Conservation (phyloP, 1,140 invertebrate species). For the Drosophila elegans region DNA sequence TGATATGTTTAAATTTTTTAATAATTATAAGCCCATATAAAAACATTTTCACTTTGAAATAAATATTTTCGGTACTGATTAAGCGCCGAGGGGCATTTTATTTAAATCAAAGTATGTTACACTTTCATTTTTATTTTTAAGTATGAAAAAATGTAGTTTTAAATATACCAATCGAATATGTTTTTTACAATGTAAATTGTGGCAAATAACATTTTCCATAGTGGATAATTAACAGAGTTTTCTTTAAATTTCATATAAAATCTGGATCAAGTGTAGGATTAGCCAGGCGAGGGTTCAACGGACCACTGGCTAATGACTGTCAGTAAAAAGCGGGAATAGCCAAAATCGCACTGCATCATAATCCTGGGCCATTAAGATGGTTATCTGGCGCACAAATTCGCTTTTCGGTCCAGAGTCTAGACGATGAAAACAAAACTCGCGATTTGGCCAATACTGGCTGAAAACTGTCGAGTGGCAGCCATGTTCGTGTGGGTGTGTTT, state of each 20-base stretch:
- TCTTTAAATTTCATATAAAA: not conserved
- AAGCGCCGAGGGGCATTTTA: no score
- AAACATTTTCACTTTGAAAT: no score
- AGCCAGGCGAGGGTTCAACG: conserved; percentile 15
- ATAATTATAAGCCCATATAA: no score
- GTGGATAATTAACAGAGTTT: not conserved
- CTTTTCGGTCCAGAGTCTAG: conserved; percentile 59
- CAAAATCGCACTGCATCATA: conserved; percentile 45
- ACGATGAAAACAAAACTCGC: conserved; percentile 35
- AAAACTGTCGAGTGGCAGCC: conserved; percentile 3
- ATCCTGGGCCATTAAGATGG: conserved; percentile 73
- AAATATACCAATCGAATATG: no score
- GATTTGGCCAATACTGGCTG: conserved; percentile 33
- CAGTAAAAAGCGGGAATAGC: conserved; percentile 4
- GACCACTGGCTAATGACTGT: conserved; percentile 35
- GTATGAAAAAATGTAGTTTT: not conserved
- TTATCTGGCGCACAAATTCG: conserved; percentile 59
- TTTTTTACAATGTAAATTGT: not conserved
- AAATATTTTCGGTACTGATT: no score
- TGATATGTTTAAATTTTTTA: no score
- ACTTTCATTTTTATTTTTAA: no score
- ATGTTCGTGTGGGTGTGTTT: conserved; percentile 2
- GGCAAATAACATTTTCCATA: not conserved
- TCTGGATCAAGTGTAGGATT: conserved; percentile 2
- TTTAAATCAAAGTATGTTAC: no score